Conservation (phyloP, 30 jellyfish, hydroid and myxozoan species). For the Catostylus mosaicus region DNA sequence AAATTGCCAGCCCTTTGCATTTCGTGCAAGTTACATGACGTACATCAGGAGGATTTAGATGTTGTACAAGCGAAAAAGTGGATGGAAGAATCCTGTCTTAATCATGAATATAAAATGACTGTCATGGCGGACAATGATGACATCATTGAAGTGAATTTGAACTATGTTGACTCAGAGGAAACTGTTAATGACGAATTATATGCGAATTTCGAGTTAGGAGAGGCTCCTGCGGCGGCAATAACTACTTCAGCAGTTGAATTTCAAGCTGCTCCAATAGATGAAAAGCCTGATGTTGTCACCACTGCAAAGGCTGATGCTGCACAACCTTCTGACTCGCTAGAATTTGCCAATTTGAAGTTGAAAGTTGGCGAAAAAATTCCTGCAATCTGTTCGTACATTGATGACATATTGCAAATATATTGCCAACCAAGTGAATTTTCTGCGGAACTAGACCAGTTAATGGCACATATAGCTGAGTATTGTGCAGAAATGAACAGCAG, state of each 20-base stretch:
- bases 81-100: conserved; percentile 51
- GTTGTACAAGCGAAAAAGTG: conserved; percentile 36
- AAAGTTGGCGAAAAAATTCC: neutral
- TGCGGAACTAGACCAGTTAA: conserved; percentile 64
- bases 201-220: conserved; percentile 55
- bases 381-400: conserved; percentile 39
- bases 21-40: conserved; percentile 62
- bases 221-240: conserved; percentile 30
- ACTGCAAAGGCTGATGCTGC: neutral
- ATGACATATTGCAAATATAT: conserved; percentile 16
- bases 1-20: conserved; percentile 43
- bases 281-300: neutral
- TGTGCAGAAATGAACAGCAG: conserved; percentile 34
- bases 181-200: conserved; percentile 63
- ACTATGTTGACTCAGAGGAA: conserved; percentile 22
- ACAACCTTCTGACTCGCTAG: neutral
- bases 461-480: conserved; percentile 60
- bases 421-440: conserved; percentile 46
- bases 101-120: conserved; percentile 29
- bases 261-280: neutral
- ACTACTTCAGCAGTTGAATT: neutral
- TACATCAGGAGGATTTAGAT: conserved; percentile 54
- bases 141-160: conserved; percentile 18
- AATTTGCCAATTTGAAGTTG: neutral
- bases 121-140: conserved; percentile 12